Base-by-base conservation (phyloP, 2,113 vertebrate genomes). In the Brachypodius melanocephalos region DNA sequence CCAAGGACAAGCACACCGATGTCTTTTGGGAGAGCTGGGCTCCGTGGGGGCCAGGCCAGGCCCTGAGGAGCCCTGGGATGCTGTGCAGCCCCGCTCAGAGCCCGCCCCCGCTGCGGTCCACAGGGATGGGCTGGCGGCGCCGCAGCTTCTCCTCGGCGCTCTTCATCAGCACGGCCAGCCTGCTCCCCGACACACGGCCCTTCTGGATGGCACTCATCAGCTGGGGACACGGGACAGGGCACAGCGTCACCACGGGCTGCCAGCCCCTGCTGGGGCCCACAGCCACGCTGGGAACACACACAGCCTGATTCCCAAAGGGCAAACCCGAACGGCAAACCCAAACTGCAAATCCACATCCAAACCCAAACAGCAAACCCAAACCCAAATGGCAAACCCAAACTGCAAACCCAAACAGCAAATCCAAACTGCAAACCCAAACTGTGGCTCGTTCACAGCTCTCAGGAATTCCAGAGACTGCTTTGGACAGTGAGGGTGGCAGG, bases 201-300 rank as follows among this genome's bases (percentile, higher is more conserved):
- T 99, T 99, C 96, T 99, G 98, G 88, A 99, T 98, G 6, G 99
- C 99, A 10, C 98, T 99, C 99, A 99, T 99, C 66, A 99, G 98
- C 99, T 99, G 89, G 32, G 94, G 51, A 93, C 91, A 88, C 90
- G 2, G 2, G 34, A 61, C 58, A 36, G 2, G 51, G 25, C 4
- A 73, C 29, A 32, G 38, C 1, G 4, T 78, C 25, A 92, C 18
- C 3, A 8, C 1, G 12, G 32, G 25, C 79, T 10, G 51, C n/a
- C 54, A 4, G 31, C 31, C 5, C 69, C 9, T 7, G 46, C 21
- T 19, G 43, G 24, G 24, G 49, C 36, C 49, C 29, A 3, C 12
- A 6, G 49, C 28, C 29, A 1, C 68, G 0, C 1, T 1, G 5
- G 7, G 1, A 12, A n/a, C 31, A 17, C 71, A 2, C 52, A 17